phyloP scores from a whole-genome alignment of 2,797 vertebrate genomes.

The Galagoides demidoff region DNA sequence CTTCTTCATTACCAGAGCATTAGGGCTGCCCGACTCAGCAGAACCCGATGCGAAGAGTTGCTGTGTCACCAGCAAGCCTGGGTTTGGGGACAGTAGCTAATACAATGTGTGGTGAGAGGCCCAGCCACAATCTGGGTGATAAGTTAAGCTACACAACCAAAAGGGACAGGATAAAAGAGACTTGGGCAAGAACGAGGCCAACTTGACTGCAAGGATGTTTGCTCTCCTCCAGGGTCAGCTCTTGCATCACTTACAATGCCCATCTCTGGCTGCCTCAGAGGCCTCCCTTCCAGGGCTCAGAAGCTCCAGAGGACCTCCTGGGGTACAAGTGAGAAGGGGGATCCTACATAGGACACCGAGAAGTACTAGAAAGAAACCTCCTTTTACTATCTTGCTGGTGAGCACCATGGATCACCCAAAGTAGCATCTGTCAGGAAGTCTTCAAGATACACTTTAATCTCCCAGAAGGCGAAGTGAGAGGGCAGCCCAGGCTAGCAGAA shows the following conservation, averaged over 20 bases:
- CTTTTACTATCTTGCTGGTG: neutral
- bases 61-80: neutral
- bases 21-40: constrained; percentile 48
- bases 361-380: neutral
- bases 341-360: neutral
- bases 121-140: neutral
- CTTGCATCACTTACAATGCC: neutral
- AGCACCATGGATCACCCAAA: neutral
- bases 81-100: neutral
- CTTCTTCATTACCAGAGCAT: neutral
- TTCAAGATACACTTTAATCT: neutral
- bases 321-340: neutral
- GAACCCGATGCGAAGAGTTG: neutral
- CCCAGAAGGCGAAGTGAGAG: neutral
- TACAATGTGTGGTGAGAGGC: neutral
- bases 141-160: neutral
- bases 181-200: neutral
- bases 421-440: neutral
- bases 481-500: too few species aligned
- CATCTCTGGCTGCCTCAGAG: neutral
- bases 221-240: neutral
- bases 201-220: neutral
- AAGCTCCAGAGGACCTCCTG: neutral
- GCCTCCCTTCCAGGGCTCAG: neutral
- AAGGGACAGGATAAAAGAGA: neutral